Evolutionary conservation across 2,113 vertebrate species (phyloP), one percentile per base, ranked within the genome.

Genomic region (Nycticryphes semicollaris): DNA sequence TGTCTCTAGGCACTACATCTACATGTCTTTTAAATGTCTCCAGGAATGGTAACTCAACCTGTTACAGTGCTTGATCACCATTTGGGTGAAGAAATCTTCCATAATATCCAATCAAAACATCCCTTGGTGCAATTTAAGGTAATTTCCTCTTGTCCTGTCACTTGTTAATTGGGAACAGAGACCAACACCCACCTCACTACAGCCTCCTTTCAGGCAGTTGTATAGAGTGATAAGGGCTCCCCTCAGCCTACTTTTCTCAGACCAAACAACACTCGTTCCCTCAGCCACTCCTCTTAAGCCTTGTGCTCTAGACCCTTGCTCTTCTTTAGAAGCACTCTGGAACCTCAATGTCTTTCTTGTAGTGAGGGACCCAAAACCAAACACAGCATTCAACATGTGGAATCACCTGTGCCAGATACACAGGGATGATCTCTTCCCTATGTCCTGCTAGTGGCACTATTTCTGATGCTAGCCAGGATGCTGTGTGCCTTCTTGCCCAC

Each of bases 371-470:
- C 39, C 17, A 60, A 37, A 69, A 80, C 8, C 6, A 14, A 20
- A 48, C 9, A 18, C 8, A 66, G n/a, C 1, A 21, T 5, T 81
- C 0, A 0, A 21, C 12, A 9, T 45, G 8, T 3, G 1, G 8
- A 12, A 45, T 43, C 62, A 75, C 7, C 30, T 28, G 10, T 24
- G 37, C 33, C 0, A 0, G 19, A 23, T 25, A 53, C 37, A 64
- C 5, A 1, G 30, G 7, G 5, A 10, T 2, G 8, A n/a, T 43
- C 43, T 0, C 25, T 35, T 28, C 19, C 19, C 6, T 43, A 15
- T 22, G 4, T n/a, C 12, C 39, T 11, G 5, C 63, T 72, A 20
- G 10, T 23, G 45, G 66, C 27, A 1, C 23, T 27, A 11, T 3
- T 64, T 4, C 19, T 80, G 30, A 37, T 5, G 19, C 6, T 33